Base-by-base conservation (phyloP, 2,797 vertebrate species). In the Carduelis carduelis region DNA sequence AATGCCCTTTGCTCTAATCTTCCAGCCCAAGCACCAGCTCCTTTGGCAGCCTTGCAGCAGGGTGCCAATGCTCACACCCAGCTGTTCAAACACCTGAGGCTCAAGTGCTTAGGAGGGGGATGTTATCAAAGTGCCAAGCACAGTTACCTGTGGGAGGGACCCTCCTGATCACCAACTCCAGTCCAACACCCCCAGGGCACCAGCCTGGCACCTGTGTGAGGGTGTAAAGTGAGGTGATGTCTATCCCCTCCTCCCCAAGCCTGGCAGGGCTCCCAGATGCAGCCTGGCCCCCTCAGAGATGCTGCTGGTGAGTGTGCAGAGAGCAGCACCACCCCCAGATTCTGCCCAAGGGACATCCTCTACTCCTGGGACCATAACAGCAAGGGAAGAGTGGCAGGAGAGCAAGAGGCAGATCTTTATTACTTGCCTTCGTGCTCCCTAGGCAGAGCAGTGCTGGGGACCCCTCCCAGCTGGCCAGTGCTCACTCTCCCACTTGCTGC, bases 191-290 rank as follows among this genome's bases (percentile, higher is more conserved):
- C 9, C 14, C 60, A 49, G 32, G 15, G 21, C 68, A 83, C 60
- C 60, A 59, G 17, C 43, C 59, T n/a, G 2, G 65, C 34, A 44
- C 52, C 53, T 3, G 5, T 7, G 37, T 2, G 6, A 63, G 52
- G 15, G 5, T 66, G 55, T 37, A 19, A 60, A 57, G 34, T 1
- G 7, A 14, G n/a, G 13, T 2, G 1, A n/a, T 32, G 17, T 28
- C 22, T 15, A 1, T 5, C 7, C n/a, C 8, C 22, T 81, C 39
- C 65, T 47, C 11, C 32, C 60, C 13, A 3, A 77, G 52, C 18
- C 61, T 34, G 32, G 71, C 68, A 63, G 23, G 0, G 0, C 55
- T 65, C 44, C 55, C 11, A 4, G 16, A 1, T 6, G 8, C 11
- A 12, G 27, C 32, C 47, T 44, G 53, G 57, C 32, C 60, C 32